Evolutionary conservation across 1,140 invertebrate genomes (phyloP).

Genomic region (Drosophila asahinai): DNA sequence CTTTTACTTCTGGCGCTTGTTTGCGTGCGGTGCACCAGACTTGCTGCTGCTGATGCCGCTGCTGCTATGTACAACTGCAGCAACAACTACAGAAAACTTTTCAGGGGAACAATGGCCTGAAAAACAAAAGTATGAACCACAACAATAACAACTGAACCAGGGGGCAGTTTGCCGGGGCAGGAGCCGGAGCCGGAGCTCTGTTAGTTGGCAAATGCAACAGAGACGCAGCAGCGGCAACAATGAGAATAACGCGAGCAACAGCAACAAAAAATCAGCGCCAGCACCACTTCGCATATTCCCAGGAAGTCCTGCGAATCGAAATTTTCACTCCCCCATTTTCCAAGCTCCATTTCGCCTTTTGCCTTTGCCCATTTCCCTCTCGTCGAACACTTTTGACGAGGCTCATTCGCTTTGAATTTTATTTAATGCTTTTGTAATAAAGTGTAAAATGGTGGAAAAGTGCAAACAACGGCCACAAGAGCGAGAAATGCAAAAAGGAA

Average conservation of each 20-base stretch:
- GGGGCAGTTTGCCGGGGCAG: not conserved
- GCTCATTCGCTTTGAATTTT: slow-evolving; percentile 82
- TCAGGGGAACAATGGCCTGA: slow-evolving; percentile 65
- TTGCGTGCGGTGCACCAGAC: slow-evolving; percentile 57
- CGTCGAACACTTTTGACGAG: slow-evolving; percentile 60
- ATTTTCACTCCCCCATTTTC: slow-evolving; percentile 10
- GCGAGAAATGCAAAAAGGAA: slow-evolving; percentile 43
- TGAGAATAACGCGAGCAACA: slow-evolving; percentile 29
- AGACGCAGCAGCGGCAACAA: slow-evolving; percentile 32
- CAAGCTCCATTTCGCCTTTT: not conserved
- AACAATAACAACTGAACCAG: slow-evolving; percentile 67
- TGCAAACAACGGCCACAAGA: slow-evolving; percentile 69
- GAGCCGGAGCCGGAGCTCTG: slow-evolving; percentile 21
- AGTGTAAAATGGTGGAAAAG: slow-evolving; percentile 83
- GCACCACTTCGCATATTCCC: slow-evolving; percentile 55
- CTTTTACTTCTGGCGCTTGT: slow-evolving; percentile 68
- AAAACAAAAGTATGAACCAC: slow-evolving; percentile 79
- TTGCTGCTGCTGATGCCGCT: slow-evolving; percentile 16
- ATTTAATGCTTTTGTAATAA: slow-evolving; percentile 84
- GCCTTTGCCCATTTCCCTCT: not conserved
- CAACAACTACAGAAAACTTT: slow-evolving; percentile 45
- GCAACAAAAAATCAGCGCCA: slow-evolving; percentile 27
- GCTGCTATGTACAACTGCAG: slow-evolving; percentile 28
- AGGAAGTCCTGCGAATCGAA: slow-evolving; percentile 66
- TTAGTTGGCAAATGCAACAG: slow-evolving; percentile 59